Base-by-base conservation (phyloP, 1,140 invertebrate species). In the Choristoneura fumiferana region DNA sequence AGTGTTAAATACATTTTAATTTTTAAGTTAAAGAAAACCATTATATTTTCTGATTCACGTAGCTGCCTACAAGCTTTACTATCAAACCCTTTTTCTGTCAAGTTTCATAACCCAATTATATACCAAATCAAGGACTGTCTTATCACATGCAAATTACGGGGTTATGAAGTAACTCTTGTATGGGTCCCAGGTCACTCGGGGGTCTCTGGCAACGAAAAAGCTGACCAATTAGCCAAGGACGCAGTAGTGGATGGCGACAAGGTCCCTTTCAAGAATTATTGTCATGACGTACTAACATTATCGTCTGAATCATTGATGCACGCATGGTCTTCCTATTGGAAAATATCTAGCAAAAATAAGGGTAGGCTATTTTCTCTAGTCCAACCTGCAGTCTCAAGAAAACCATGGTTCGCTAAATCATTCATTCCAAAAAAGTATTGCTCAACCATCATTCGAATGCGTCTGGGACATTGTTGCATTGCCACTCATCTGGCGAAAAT, bases 201-300 rank as follows among this genome's bases (percentile, higher is more conserved):
- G n/a, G n/a, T n/a, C n/a, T n/a, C n/a, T n/a, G n/a, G n/a, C n/a
- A n/a, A n/a, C n/a, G n/a, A 43, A 29, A 39, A 40, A 12, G 67
- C 61, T 38, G 58, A 69, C 53, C 22, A 17, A 34, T 37, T 54
- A 8, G 63, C 63, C 22, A 63, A 49, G 13, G 63, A 65, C 0
- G 58, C 67, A 8, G 45, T 65, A 8, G 15, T 34, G 1, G 58
- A 60, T 57, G 67, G 67, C 14, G 67, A 69, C n/a, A 36, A 60
- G 0, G 53, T 35, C 9, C 60, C 62, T 1, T 63, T 58, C 15
- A 29, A 45, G 13, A 63, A 63, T 58, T 69, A 57, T 13, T 54
- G 38, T 13, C 40, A 57, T 57, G 60, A 63, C 54, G 18, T 63
- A 15, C 2, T 37, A n/a, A 15, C 45, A 17, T 58, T 61, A 4